phyloP scores from a whole-genome alignment of 2,113 vertebrate species.

The Nibea albiflora region DNA sequence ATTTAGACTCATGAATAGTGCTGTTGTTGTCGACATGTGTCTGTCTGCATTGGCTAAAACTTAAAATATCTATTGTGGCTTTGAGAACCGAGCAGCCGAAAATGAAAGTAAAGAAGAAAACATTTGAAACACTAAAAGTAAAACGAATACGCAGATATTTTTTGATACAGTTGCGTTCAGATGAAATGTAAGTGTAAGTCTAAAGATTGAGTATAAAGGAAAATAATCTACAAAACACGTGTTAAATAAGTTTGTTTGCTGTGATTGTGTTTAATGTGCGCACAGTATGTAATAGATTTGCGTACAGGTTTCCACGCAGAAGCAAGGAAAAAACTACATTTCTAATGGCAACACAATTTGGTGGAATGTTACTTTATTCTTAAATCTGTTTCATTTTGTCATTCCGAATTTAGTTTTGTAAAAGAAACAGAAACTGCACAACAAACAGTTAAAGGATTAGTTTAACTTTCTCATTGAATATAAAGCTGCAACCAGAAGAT shows the following conservation, averaged over 20 bases:
- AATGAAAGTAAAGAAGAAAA: not conserved
- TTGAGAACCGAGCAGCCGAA: conserved; percentile 20
- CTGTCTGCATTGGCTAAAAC: not conserved
- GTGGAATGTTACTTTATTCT: not conserved
- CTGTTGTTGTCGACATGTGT: conserved; percentile 18
- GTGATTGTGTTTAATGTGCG: conserved; percentile 12
- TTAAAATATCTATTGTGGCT: not conserved
- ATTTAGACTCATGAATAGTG: not conserved
- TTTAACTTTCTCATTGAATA: conserved; percentile 2
- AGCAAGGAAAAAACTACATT: not conserved
- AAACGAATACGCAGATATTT: not conserved
- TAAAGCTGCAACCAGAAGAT: not conserved
- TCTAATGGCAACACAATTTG: not conserved
- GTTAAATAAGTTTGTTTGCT: not conserved
- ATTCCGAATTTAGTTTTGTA: not conserved
- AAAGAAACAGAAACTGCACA: not conserved
- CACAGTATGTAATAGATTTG: not conserved
- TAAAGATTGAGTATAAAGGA: not conserved
- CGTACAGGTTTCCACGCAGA: not conserved
- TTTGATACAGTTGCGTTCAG: not conserved
- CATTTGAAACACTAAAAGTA: not conserved
- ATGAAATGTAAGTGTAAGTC: not conserved
- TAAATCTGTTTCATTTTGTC: not conserved
- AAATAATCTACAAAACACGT: not conserved
- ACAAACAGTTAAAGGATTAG: not conserved